These are phyloP conservation scores for Todiramphus saurophagus DNA, from an alignment of 2,113 vertebrate genomes.

Conservation along the genomic window DNA sequence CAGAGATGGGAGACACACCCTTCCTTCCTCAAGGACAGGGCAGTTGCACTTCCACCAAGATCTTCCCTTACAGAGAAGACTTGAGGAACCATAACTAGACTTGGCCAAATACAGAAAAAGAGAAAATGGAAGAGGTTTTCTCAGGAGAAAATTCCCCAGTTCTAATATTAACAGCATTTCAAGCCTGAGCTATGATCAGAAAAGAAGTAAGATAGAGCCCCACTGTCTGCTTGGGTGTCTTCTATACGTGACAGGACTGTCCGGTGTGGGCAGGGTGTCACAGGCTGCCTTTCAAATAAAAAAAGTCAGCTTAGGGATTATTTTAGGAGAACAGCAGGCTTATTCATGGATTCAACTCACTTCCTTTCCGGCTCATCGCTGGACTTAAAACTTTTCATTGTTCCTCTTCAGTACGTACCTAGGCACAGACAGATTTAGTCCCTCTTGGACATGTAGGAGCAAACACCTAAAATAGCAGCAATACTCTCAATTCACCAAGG, in stretches of 20 bases:
- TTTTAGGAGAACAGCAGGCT: conserved; percentile 46
- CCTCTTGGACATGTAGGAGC: not conserved
- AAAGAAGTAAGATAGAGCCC: not conserved
- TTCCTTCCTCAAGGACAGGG: not conserved
- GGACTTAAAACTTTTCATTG: conserved; percentile 31
- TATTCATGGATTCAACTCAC: conserved; percentile 18
- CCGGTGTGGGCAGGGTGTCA: conserved; percentile 32
- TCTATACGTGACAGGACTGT: not conserved
- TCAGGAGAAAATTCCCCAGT: not conserved
- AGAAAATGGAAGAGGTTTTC: not conserved
- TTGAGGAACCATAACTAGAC: not conserved
- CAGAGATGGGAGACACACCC: not conserved
- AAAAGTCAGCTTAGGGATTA: conserved; percentile 23
- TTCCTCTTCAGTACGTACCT: not conserved
- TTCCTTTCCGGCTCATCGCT: conserved; percentile 7
- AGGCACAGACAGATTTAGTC: not conserved
- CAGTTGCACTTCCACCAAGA: not conserved
- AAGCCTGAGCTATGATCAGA: not conserved
- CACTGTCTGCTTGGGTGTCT: conserved; percentile 15
- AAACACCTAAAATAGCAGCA: not conserved
- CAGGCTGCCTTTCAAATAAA: not conserved
- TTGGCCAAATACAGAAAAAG: not conserved
- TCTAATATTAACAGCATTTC: conserved; percentile 16
- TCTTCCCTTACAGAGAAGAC: not conserved
- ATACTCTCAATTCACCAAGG: not conserved